These are phyloP conservation scores for Diplogasteroides magnus DNA, from an alignment of 1,140 invertebrate genomes.

Conservation along the genomic window DNA sequence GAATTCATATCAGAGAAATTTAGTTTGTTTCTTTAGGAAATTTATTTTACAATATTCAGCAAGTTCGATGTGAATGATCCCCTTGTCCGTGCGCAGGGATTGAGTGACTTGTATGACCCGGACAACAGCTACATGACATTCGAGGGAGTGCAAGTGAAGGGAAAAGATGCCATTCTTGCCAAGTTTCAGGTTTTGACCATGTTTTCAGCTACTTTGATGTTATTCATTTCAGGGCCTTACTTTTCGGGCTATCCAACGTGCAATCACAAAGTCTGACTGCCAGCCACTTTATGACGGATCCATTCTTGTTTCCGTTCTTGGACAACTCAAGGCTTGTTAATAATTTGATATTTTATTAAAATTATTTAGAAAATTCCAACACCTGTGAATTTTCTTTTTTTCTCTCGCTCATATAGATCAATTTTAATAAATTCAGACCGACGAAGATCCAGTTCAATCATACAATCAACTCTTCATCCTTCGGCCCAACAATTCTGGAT, in stretches of 20 bases:
- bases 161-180: slow-evolving; percentile 45
- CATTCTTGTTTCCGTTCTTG: slow-evolving; percentile 50
- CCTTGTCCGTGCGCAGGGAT: slow-evolving; percentile 29
- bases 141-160: slow-evolving; percentile 48
- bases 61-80: slow-evolving; percentile 5
- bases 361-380: neutral
- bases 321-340: slow-evolving; percentile 47
- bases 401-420: neutral
- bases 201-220: slow-evolving; percentile 7
- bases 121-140: slow-evolving; percentile 54
- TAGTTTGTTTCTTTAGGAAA: neutral
- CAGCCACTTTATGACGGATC: slow-evolving; percentile 53
- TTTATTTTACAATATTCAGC: too few relatives aligned
- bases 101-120: slow-evolving; percentile 47
- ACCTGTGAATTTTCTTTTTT: neutral
- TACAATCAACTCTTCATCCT: slow-evolving; percentile 51
- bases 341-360: neutral
- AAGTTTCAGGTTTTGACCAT: slow-evolving; percentile 43
- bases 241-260: slow-evolving; percentile 48
- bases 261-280: slow-evolving; percentile 51
- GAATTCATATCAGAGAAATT: neutral
- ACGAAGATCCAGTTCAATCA: slow-evolving; percentile 52
- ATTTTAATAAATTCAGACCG: slow-evolving; percentile 40
- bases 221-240: slow-evolving; percentile 43
- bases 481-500: slow-evolving; percentile 44